These are phyloP conservation scores for Pseudococcus longispinus DNA, from an alignment of 2,888 invertebrate genomes.

Conservation along the genomic window DNA sequence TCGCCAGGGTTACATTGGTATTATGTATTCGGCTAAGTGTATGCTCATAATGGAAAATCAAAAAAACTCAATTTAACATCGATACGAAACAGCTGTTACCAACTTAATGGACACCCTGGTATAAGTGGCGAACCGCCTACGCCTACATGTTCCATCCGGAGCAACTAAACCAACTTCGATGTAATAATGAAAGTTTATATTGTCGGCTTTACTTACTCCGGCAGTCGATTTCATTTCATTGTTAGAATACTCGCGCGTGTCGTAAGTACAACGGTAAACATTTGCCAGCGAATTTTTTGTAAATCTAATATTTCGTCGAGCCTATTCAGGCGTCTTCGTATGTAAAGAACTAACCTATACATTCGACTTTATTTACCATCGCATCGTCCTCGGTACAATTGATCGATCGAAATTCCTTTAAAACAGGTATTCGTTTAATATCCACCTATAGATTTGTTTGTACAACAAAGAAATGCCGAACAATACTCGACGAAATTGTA, in stretches of 20 bases:
- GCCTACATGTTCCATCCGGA: background rate
- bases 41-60: background rate
- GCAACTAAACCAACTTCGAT: conserved; percentile 31
- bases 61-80: conserved; percentile 29
- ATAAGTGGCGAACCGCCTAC: conserved; percentile 1
- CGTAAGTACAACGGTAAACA: background rate
- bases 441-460: background rate
- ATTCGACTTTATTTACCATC: background rate
- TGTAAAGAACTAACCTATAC: background rate
- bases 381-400: background rate
- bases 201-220: background rate
- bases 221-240: conserved; percentile 26
- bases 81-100: conserved; percentile 27
- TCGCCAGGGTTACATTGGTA: background rate
- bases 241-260: background rate
- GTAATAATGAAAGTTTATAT: conserved; percentile 41
- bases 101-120: background rate
- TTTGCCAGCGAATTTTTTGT: background rate
- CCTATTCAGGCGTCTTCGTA: background rate
- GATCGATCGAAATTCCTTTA: background rate
- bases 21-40: background rate
- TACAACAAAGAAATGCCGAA: background rate
- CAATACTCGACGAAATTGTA: background rate
- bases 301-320: background rate
- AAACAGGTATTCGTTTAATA: background rate